Evolutionary conservation across 2,113 vertebrate species (phyloP).

Genomic region (Thryonomys swinderianus): DNA sequence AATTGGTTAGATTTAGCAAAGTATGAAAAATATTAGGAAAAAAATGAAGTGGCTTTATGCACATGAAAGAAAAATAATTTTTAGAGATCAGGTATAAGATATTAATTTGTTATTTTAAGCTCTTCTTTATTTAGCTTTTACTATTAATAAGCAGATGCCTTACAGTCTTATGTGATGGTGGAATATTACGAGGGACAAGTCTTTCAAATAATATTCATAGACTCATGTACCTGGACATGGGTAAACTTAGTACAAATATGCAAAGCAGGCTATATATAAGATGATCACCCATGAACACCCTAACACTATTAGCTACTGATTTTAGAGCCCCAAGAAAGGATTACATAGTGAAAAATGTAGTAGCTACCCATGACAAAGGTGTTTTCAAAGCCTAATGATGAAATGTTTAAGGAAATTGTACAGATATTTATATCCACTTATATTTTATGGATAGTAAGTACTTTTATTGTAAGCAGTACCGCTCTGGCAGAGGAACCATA

Average conservation of each 20-base stretch:
- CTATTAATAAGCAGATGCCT: background rate
- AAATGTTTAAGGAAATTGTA: background rate
- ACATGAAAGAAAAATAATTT: background rate
- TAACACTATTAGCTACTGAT: background rate
- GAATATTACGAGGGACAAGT: background rate
- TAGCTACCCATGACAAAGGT: background rate
- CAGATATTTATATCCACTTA: background rate
- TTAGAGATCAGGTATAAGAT: background rate
- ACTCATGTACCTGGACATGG: background rate
- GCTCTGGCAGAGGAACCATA: background rate
- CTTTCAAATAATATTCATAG: constrained; percentile 41
- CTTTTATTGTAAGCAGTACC: background rate
- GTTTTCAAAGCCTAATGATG: background rate
- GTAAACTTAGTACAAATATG: background rate
- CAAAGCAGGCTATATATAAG: background rate
- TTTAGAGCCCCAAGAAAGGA: background rate
- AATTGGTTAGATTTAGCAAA: background rate
- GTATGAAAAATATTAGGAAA: background rate
- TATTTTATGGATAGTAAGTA: background rate
- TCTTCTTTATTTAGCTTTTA: constrained; percentile 19
- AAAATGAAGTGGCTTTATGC: background rate
- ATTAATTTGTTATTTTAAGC: constrained; percentile 25
- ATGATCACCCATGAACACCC: background rate
- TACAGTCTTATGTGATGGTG: background rate
- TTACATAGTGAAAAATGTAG: background rate